A percentile compares a stretch with the other conserved stretches of the same genome.
phyloP scores from a whole-genome alignment of 2,888 invertebrate genomes.

The Luperina testacea region DNA sequence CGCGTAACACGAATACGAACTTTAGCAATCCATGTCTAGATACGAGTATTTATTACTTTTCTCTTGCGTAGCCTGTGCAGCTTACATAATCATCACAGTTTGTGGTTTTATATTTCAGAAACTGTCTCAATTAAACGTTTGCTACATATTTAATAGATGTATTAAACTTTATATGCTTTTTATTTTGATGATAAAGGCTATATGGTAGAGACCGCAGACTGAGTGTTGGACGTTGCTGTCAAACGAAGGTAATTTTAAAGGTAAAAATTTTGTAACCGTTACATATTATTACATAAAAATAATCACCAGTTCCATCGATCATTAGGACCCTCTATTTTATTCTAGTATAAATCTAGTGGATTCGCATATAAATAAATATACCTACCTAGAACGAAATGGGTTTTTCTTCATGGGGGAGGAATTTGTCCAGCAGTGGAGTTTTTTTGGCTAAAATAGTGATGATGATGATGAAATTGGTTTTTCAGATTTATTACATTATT shows the following conservation, averaged over 20 bases:
- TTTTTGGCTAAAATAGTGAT: not conserved
- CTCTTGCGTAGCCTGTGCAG: not conserved
- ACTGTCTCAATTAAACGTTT: constrained; percentile 16
- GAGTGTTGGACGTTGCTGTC: not conserved
- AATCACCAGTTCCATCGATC: not conserved
- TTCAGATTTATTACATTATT: not conserved
- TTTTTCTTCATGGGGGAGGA: not conserved
- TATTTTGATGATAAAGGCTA: constrained; percentile 23
- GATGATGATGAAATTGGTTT: not conserved
- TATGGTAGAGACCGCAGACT: constrained; percentile 16
- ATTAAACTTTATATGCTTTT: constrained; percentile 6
- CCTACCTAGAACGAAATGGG: not conserved
- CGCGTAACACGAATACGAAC: not conserved
- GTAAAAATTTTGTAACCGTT: not conserved
- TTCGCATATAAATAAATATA: not conserved
- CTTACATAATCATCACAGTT: constrained; percentile 10
- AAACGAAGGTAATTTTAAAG: not conserved
- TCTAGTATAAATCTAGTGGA: not conserved
- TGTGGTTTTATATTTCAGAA: constrained; percentile 21
- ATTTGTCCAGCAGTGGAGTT: not conserved
- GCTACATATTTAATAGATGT: constrained; percentile 14
- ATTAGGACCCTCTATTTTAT: not conserved
- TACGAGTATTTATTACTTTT: not conserved
- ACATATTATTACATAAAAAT: not conserved
- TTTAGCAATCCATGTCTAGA: not conserved